Base-by-base conservation (phyloP, 2,888 invertebrate genomes). In the Plagiodera versicolora region DNA sequence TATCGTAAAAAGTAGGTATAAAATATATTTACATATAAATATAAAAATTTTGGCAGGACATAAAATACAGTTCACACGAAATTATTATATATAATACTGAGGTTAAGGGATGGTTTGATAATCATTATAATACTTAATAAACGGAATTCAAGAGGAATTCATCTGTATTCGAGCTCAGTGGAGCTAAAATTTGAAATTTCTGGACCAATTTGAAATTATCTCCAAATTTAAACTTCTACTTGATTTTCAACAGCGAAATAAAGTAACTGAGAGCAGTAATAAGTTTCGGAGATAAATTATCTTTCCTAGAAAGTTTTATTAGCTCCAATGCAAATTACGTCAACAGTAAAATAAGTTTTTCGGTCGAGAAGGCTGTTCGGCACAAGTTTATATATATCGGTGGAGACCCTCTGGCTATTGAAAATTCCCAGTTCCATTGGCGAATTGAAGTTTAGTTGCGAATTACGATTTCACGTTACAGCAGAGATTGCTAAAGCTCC, bases 341-440 rank as follows among this genome's bases (percentile, higher is more conserved):
- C 63, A 60, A 58, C 56, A 63, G 56, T 51, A 58, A 53, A 65
- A 63, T 56, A 67, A 64, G 60, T 67, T 67, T 64, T 35, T 44
- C 61, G 58, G 61, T 64, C 64, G 62, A 60, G 55, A 50, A 58
- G 58, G 56, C 62, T 61, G 61, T 61, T 68, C 59, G 54, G 54
- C 52, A 52, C 54, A 57, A 63, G 62, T 61, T 60, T 61, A 56
- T 45, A 61, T 61, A 58, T 60, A 65, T 65, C 54, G 63, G 10
- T 51, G 53, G 50, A 56, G 56, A 61, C 61, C 65, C 63, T 54
- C 35, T n/a, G 61, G 63, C 61, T 20, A 57, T 61, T 52, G 48
- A 46, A 58, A 50, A 50, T 48, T 53, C 51, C 49, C 28, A 46
- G 14, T 11, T 14, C 11, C 39, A 39, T 39, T 39, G 39, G 39